Conservation (phyloP, 1,140 invertebrate genomes). For the Uloborus diversus region DNA sequence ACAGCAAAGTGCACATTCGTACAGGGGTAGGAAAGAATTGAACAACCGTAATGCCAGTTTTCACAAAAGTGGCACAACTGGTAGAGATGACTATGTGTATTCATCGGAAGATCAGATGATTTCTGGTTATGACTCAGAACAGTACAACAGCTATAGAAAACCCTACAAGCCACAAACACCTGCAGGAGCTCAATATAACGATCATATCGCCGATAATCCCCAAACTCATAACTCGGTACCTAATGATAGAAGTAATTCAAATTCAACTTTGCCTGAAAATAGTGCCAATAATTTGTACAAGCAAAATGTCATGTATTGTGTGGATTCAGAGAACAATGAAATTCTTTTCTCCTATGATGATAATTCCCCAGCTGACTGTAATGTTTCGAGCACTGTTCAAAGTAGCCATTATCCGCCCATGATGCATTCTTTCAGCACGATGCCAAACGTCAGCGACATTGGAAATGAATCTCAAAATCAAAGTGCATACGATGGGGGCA, state of each 20-base stretch:
- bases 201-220: too few species aligned
- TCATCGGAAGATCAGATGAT: background rate
- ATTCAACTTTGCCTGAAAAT: background rate
- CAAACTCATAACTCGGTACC: too few species aligned
- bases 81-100: background rate
- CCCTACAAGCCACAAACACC: too few species aligned
- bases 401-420: conserved; percentile 46
- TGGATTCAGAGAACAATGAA: conserved; percentile 54
- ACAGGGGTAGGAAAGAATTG: conserved; percentile 59
- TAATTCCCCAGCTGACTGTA: background rate
- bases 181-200: background rate
- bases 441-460: conserved; percentile 41
- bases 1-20: conserved; percentile 55
- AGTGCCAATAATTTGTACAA: conserved; percentile 14
- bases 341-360: conserved; percentile 44
- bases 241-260: too few species aligned
- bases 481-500: background rate
- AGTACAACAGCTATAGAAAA: too few species aligned
- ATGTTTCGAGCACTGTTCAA: conserved; percentile 19
- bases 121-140: too few species aligned
- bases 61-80: background rate
- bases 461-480: conserved; percentile 14
- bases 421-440: conserved; percentile 42
- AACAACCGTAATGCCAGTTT: conserved; percentile 48
- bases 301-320: conserved; percentile 47